Conservation (phyloP, 1,140 invertebrate species). For the Pemphigus obesinymphae region DNA sequence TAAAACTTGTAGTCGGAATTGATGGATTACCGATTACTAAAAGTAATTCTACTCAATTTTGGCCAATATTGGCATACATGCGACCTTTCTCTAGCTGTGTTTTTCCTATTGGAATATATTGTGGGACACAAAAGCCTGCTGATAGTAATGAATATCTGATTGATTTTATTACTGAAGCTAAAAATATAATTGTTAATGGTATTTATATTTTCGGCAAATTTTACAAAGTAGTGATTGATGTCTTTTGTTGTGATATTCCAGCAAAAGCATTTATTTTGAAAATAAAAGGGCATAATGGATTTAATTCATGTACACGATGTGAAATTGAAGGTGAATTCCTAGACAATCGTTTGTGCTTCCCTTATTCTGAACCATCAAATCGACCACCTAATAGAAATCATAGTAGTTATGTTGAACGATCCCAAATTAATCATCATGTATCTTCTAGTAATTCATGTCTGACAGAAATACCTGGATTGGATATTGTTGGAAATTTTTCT, state of each 20-base stretch:
- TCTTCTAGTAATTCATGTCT: not conserved
- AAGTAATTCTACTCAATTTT: not conserved
- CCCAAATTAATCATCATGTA: not conserved
- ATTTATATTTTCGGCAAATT: conserved; percentile 32
- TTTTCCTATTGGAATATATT: conserved; percentile 45
- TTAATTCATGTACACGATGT: conserved; percentile 46
- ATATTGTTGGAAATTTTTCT: conserved; percentile 49
- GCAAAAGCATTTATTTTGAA: conserved; percentile 46
- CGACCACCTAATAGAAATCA: not conserved
- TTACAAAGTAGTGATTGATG: conserved; percentile 40
- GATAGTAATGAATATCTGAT: conserved; percentile 43
- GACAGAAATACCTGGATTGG: conserved; percentile 41
- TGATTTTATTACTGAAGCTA: conserved; percentile 45
- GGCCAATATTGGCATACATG: not conserved
- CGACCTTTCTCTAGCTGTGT: not conserved
- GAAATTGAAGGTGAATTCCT: conserved; percentile 17
- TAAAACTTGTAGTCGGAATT: not conserved
- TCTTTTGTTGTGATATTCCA: conserved; percentile 47
- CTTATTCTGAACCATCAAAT: not conserved
- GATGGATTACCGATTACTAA: conserved; percentile 17
- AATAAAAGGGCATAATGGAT: conserved; percentile 44
- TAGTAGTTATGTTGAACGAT: not conserved
- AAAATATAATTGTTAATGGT: conserved; percentile 39
- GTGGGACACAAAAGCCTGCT: conserved; percentile 45
- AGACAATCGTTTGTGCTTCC: not conserved